These are phyloP conservation scores for Pantherophis guttatus DNA, from an alignment of 2,113 vertebrate species.

Conservation along the genomic window DNA sequence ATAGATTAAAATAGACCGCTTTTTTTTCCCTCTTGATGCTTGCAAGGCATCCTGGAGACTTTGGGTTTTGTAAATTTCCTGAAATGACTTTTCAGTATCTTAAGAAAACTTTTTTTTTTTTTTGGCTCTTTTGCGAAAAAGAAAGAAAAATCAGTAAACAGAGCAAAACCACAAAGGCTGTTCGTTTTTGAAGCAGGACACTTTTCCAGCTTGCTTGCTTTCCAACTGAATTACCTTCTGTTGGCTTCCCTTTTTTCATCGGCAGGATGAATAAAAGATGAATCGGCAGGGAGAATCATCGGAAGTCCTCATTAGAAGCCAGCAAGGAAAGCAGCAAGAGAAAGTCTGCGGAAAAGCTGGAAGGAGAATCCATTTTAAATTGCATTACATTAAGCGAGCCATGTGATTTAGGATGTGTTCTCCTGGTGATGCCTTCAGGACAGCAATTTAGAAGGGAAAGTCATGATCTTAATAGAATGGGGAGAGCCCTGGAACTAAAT, in stretches of 20 bases:
- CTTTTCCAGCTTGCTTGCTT: constrained; percentile 24
- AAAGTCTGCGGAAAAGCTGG: constrained; percentile 30
- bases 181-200: constrained; percentile 3
- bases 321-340: constrained; percentile 34
- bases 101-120: background rate
- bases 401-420: fast-evolving
- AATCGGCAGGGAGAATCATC: constrained; percentile 41
- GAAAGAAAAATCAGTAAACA: constrained; percentile 8
- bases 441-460: background rate
- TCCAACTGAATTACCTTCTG: background rate
- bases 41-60: background rate
- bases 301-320: constrained; percentile 55
- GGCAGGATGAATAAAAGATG: constrained; percentile 63
- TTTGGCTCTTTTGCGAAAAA: background rate
- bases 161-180: background rate
- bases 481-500: background rate
- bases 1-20: background rate
- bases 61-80: background rate
- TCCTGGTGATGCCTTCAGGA: background rate
- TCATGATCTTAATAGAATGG: no score
- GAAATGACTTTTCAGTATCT: background rate
- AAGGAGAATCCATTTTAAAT: background rate
- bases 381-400: constrained; percentile 13
- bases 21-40: background rate
- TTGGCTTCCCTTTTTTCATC: constrained; percentile 16